Base-by-base conservation (phyloP, 2,888 invertebrate species). In the Leucoma salicis region DNA sequence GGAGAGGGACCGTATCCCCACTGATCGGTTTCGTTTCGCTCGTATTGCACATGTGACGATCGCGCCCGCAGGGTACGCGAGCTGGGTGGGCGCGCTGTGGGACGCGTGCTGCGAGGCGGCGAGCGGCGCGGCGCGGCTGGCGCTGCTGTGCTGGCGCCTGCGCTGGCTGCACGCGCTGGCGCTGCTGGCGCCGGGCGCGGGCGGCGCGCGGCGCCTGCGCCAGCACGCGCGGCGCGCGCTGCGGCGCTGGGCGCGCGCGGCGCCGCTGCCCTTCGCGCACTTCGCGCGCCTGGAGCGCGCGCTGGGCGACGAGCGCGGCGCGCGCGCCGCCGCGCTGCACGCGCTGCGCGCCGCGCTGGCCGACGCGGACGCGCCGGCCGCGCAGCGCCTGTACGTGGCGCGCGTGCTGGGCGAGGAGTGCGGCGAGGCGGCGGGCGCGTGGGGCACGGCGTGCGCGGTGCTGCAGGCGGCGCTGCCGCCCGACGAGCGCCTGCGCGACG, bases 111-210 rank as follows among this genome's bases (percentile, higher is more conserved):
- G 68, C 63, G 58, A 14, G 38, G 66, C 67, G 66, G 42, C 53
- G 46, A 2, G 39, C 35, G 74, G 68, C 24, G 32, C 18, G 48
- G 46, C 44, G 34, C 72, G 78, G n/a, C 36, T 37, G 31, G 80
- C 78, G 53, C 63, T 83, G 53, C 58, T 75, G 55, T 72, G 79
- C 68, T 84, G 84, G 83, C 74, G 82, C 1, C 67, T 82, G 69
- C 80, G 83, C 50, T 78, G 78, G 80, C 62, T 76, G 68, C 74
- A 74, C 61, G 68, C 78, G 63, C 70, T 74, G 42, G 43, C 57
- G 51, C 49, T 66, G 54, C 63, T 70, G 37, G 32, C 51, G 39
- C 21, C 33, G 46, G 33, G 18, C 3, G 2, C 39, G 39, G 48
- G 35, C 48, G 68, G 58, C 58, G 61, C 57, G 51, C 53, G 57